phyloP scores from a whole-genome alignment of 53 echinoderm and acorn worm genomes.

The Temnopleurus reevesii region DNA sequence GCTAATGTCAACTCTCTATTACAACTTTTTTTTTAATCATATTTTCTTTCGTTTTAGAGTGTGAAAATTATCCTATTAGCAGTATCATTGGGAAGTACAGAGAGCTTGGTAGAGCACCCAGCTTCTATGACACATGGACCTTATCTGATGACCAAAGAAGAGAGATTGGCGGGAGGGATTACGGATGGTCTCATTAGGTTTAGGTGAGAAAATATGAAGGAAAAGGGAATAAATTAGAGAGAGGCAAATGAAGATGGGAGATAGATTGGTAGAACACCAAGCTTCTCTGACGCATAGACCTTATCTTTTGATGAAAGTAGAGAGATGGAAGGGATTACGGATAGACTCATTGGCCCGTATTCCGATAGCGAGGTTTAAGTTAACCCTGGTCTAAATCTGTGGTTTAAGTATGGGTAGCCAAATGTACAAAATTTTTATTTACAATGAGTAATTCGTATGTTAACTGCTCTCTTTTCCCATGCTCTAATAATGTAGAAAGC shows the following conservation, averaged over 20 bases:
- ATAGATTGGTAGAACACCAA: not conserved
- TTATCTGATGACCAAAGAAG: constrained; percentile 71
- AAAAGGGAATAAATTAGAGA: not conserved
- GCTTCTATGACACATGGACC: constrained; percentile 95
- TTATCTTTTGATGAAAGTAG: not conserved
- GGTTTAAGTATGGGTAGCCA: no score
- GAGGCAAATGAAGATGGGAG: no score
- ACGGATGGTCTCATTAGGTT: constrained; percentile 87
- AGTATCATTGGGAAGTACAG: constrained; percentile 87
- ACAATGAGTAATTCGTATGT: no score
- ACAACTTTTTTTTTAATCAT: no score
- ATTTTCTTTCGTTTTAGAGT: constrained; percentile 53
- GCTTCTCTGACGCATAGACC: no score
- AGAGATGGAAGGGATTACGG: not conserved
- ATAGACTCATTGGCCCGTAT: not conserved
- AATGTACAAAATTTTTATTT: no score
- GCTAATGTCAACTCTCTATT: no score
- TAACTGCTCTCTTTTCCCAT: no score
- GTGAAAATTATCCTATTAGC: constrained; percentile 81
- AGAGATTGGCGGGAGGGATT: constrained; percentile 76
- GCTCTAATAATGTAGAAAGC: no score
- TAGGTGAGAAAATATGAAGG: constrained; percentile 24
- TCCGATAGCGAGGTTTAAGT: no score
- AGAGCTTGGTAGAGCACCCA: constrained; percentile 90
- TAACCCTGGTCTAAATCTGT: no score